These are phyloP conservation scores for Lepidocyrtoides sp. DNA, from an alignment of 2,888 invertebrate species.

Conservation along the genomic window DNA sequence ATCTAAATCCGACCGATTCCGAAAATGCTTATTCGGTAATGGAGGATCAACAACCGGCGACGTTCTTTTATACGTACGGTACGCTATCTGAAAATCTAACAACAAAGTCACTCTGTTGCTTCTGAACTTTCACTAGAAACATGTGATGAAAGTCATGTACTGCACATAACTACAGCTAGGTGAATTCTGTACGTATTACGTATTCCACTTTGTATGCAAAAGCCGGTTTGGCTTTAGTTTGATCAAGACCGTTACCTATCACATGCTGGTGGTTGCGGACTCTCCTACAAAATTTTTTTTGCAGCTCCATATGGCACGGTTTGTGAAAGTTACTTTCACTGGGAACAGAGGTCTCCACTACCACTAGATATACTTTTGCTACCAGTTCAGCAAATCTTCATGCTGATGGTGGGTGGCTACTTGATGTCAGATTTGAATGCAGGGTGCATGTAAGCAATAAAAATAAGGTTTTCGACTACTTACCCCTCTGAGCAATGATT, in stretches of 20 bases:
- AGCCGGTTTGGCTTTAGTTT: not conserved
- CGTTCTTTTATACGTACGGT: not conserved
- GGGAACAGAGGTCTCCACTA: constrained; percentile 28
- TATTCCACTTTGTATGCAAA: not conserved
- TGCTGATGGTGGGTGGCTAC: too few species aligned
- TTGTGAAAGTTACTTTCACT: constrained; percentile 44
- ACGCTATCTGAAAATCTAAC: not conserved
- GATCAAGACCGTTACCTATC: not conserved
- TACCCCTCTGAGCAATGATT: constrained; percentile 87
- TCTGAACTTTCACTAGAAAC: not conserved
- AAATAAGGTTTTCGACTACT: not conserved
- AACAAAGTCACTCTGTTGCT: constrained; percentile 36
- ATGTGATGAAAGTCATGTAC: not conserved
- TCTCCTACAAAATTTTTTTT: not conserved
- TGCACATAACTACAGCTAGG: not conserved
- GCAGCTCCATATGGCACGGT: not conserved
- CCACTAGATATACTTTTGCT: not conserved
- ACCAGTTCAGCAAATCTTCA: not conserved
- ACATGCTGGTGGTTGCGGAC: not conserved
- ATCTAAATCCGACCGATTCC: not conserved
- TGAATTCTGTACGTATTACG: not conserved
- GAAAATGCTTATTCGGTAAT: not conserved
- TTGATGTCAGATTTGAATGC: too few species aligned
- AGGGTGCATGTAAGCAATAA: too few species aligned
- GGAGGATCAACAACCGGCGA: constrained; percentile 40